Evolutionary conservation across 2,797 vertebrate genomes (phyloP).

Genomic region (Nothura maculosa): DNA sequence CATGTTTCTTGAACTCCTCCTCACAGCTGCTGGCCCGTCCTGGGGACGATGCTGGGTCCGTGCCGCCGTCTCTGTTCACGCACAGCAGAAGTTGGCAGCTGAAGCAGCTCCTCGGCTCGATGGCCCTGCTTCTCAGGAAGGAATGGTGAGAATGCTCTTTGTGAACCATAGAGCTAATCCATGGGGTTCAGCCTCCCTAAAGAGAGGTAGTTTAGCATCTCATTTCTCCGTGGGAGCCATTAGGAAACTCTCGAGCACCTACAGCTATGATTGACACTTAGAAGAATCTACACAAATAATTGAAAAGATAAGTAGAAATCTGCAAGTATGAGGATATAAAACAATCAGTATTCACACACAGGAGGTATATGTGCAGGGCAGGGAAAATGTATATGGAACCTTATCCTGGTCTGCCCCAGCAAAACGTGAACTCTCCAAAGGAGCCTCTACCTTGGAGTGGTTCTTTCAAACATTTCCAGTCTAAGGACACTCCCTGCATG

Average conservation of each 20-base stretch:
- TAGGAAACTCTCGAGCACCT: not conserved
- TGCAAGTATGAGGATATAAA: accelerated
- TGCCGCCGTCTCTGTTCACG: not conserved
- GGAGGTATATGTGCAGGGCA: accelerated
- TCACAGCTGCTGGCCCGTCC: not conserved
- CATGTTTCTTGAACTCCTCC: not conserved
- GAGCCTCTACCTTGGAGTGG: not conserved
- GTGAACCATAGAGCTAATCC: not conserved
- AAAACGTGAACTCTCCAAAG: not conserved
- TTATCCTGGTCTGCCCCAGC: not conserved
- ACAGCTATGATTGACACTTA: not conserved
- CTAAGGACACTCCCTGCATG: not conserved
- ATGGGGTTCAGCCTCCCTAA: not conserved
- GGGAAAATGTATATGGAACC: accelerated
- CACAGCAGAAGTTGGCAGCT: not conserved
- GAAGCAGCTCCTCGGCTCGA: not conserved
- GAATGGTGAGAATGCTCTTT: not conserved
- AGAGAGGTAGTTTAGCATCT: not conserved
- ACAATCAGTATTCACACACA: accelerated
- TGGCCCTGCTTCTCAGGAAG: not conserved
- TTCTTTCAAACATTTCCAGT: not conserved
- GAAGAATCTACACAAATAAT: not conserved
- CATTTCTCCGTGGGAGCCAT: not conserved
- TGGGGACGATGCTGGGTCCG: not conserved
- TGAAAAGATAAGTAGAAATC: not conserved